Evolutionary conservation across 2,797 vertebrate species (phyloP).

Genomic region (Brachymystax lenok): DNA sequence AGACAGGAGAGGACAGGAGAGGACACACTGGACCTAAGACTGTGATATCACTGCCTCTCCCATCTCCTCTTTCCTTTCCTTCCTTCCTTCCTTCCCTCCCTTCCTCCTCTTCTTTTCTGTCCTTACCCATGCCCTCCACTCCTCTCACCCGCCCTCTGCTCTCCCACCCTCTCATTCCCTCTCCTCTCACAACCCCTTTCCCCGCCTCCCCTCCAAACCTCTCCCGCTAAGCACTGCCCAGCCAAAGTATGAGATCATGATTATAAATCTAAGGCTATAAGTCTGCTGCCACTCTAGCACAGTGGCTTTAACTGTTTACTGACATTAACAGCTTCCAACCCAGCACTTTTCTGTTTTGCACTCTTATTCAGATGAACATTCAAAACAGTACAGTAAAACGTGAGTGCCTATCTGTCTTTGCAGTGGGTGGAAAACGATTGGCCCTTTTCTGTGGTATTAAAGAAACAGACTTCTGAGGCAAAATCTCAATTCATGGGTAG

Average conservation of each 20-base stretch:
- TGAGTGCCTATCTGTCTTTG: background rate
- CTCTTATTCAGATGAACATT: background rate
- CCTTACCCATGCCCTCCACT: background rate
- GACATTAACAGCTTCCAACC: background rate
- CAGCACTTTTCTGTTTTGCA: background rate
- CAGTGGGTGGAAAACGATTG: background rate
- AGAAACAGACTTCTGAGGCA: background rate
- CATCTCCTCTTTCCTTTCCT: too few relatives aligned
- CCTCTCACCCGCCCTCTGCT: background rate
- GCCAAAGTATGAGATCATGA: background rate
- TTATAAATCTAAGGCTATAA: background rate
- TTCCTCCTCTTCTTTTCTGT: too few relatives aligned
- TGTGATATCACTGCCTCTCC: conserved; percentile 7
- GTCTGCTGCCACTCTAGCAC: background rate
- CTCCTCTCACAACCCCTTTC: background rate
- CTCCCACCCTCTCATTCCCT: background rate
- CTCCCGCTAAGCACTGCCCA: background rate
- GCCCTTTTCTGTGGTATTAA: background rate
- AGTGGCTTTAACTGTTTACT: background rate
- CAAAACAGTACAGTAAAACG: background rate
- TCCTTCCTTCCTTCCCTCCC: too few relatives aligned
- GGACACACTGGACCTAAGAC: conserved; percentile 8
- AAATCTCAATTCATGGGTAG: background rate
- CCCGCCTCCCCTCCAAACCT: too few relatives aligned
- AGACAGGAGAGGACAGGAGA: background rate